Evolutionary conservation across 2,888 invertebrate species (phyloP), one percentile per base, ranked within the genome.

Genomic region (Leptinotarsa juncta): DNA sequence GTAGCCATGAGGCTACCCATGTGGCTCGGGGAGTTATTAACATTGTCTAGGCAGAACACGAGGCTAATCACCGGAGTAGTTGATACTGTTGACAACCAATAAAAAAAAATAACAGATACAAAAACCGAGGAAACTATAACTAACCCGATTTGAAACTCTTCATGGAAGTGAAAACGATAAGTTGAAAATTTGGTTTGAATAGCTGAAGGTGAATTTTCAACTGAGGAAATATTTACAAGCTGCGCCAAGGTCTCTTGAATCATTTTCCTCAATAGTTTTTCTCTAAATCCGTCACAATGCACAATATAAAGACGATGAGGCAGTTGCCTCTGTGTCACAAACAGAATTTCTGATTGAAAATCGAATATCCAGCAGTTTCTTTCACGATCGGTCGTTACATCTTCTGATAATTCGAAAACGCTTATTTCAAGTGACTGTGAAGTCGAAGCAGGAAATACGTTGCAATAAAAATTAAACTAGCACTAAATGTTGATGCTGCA

Each of bases 341-440:
- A n/a, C 62, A 62, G 20, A 5, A 60, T 42, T 62, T 42, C 32
- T 62, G 62, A 32, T 62, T 62, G 32, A 15, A 62, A 62, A 62
- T 26, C n/a, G 16, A 42, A 62, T 60, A 5, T 26, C 3, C 62
- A 62, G 42, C n/a, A 4, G 62, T 62, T 62, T 62, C 7, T 60
- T 62, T 62, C 18, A 62, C 16, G 62, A 62, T 14, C 14, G 32
- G 2, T 62, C n/a, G 42, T n/a, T 32, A 62, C 12, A 42, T 42
- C 32, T n/a, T 62, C 62, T 5, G 18, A 26, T 62, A 16, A 62
- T 62, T 62, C 12, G 14, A 57, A 14, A 57, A 20, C 23, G 57
- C 32, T 7, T 16, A 2, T 62, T 26, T 32, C 15, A 62, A 32
- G 10, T n/a, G n/a, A 32, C 62, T 26, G 42, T 5, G 62, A n/a